phyloP scores from a whole-genome alignment of 2,113 vertebrate species.

The Larimichthys crocea region DNA sequence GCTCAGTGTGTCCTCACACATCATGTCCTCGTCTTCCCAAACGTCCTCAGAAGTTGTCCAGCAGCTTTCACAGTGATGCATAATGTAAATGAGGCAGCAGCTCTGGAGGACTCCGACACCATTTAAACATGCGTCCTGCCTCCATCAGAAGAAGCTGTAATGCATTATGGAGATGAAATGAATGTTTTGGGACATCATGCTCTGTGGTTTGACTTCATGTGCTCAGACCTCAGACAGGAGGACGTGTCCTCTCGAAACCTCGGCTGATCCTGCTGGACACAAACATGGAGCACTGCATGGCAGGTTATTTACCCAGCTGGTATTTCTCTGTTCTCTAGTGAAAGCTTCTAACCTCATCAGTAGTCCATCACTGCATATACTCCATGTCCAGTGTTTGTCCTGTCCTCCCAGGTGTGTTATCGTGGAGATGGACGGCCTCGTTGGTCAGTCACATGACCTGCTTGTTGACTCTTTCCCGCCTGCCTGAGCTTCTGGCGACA shows the following conservation, averaged over 20 bases:
- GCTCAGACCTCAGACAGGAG: neutral
- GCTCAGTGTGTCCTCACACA: neutral
- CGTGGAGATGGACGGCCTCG: neutral
- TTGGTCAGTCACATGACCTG: too few relatives aligned
- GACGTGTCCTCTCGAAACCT: neutral
- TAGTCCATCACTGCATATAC: too few relatives aligned
- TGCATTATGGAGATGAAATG: slow-evolving; percentile 48
- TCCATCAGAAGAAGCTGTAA: neutral
- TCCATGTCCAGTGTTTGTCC: too few relatives aligned
- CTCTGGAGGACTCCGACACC: slow-evolving; percentile 6
- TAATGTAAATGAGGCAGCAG: slow-evolving; percentile 25
- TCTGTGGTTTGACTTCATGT: slow-evolving; percentile 4
- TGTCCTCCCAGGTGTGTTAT: too few relatives aligned
- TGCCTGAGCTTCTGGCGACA: neutral
- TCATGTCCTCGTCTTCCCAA: neutral
- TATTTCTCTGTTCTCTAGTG: too few relatives aligned
- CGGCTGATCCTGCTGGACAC: neutral
- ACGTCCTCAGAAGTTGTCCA: neutral
- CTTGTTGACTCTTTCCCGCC: neutral
- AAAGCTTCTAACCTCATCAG: too few relatives aligned
- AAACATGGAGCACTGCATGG: neutral
- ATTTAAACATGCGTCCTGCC: slow-evolving; percentile 17
- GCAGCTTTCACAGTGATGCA: slow-evolving; percentile 45
- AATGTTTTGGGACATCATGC: slow-evolving; percentile 2
- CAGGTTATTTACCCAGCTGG: too few relatives aligned